Conservation (phyloP, 2,113 vertebrate genomes). For the Papio anubis region DNA sequence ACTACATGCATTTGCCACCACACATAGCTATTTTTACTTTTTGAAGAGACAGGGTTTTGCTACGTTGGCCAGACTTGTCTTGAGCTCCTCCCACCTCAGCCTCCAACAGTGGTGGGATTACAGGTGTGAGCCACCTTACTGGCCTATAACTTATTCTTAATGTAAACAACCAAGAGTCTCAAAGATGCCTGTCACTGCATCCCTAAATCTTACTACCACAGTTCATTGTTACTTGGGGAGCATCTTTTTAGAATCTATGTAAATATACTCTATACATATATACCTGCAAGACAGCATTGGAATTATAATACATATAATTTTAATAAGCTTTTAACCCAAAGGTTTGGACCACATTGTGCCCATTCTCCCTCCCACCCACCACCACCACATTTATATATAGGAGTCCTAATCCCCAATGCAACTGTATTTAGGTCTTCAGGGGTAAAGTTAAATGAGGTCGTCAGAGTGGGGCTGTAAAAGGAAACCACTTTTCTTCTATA, state of each 20-base stretch:
- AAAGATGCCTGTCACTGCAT: too few species aligned
- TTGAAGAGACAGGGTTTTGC: not conserved
- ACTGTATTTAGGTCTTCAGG: not conserved
- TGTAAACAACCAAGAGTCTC: too few species aligned
- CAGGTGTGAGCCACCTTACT: too few species aligned
- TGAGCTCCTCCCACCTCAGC: not conserved
- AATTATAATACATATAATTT: not conserved
- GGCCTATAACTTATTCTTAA: too few species aligned
- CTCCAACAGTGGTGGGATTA: not conserved
- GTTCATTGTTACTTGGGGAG: too few species aligned
- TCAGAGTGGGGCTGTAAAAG: not conserved
- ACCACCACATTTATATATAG: not conserved
- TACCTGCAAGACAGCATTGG: not conserved
- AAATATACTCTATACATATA: not conserved
- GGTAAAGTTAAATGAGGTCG: not conserved
- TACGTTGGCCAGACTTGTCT: not conserved
- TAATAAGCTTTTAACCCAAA: not conserved
- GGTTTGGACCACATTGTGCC: not conserved
- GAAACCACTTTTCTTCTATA: not conserved
- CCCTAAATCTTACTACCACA: too few species aligned
- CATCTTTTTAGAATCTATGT: not conserved
- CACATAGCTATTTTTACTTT: too few species aligned
- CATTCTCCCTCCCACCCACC: not conserved
- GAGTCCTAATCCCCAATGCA: not conserved
- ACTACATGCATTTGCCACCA: too few species aligned